phyloP scores from a whole-genome alignment of 2,888 invertebrate species.

The Pelosia muscerda region DNA sequence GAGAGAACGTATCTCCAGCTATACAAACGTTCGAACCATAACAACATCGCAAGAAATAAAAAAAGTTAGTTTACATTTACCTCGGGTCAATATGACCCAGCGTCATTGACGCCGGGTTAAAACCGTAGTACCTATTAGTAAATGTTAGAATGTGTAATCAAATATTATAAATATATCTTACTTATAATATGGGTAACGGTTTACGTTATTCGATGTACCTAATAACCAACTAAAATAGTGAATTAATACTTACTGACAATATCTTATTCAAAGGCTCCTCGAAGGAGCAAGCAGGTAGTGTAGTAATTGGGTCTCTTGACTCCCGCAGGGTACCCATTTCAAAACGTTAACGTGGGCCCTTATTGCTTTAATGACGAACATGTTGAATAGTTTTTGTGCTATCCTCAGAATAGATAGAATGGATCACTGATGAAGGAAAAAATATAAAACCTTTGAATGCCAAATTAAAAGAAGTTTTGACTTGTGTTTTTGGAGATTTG shows the following conservation, averaged over 20 bases:
- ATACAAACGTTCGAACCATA: no score
- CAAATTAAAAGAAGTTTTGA: slow-evolving; percentile 26
- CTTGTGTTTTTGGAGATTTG: slow-evolving; percentile 2
- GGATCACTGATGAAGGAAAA: slow-evolving; percentile 50
- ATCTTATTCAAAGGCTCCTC: slow-evolving; percentile 43
- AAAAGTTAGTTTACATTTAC: no score
- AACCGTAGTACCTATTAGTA: no score
- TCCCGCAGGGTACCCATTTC: slow-evolving; percentile 72
- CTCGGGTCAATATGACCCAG: no score
- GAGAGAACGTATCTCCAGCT: no score
- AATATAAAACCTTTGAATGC: slow-evolving; percentile 36
- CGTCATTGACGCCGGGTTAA: no score
- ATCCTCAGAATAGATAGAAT: slow-evolving; percentile 58
- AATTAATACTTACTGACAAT: slow-evolving; percentile 21
- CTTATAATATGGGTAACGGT: not conserved
- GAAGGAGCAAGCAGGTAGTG: slow-evolving; percentile 59
- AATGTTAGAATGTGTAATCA: no score
- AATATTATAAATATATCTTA: not conserved
- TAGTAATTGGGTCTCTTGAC: slow-evolving; percentile 73
- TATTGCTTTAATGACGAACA: slow-evolving; percentile 78
- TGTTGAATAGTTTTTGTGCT: slow-evolving; percentile 70
- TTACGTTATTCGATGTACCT: not conserved
- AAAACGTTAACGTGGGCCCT: slow-evolving; percentile 70
- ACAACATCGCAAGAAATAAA: no score
- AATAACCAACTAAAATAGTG: not conserved